Evolutionary conservation across 2,113 vertebrate genomes (phyloP), one percentile per base, ranked within the genome.

Genomic region (Lophius piscatorius): DNA sequence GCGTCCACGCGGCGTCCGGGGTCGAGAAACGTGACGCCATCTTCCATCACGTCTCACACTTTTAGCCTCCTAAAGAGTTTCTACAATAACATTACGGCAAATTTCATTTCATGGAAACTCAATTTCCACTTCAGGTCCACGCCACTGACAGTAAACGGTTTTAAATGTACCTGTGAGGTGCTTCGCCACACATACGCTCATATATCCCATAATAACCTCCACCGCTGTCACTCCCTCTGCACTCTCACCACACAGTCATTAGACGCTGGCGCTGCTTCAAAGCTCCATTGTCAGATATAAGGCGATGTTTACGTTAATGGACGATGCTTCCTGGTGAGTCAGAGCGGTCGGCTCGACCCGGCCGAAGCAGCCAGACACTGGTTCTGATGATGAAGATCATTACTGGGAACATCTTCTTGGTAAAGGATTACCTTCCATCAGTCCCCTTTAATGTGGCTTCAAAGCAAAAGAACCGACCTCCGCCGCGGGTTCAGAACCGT

Each of bases 51-150:
- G n/a, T n/a, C n/a, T n/a, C n/a, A n/a, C n/a, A n/a, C n/a, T n/a
- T n/a, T n/a, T n/a, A n/a, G n/a, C n/a, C n/a, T n/a, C n/a, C n/a
- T n/a, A n/a, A n/a, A n/a, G n/a, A n/a, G n/a, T n/a, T n/a, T n/a
- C n/a, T n/a, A n/a, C n/a, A n/a, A n/a, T n/a, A n/a, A n/a, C n/a
- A n/a, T n/a, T n/a, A n/a, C n/a, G n/a, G n/a, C n/a, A n/a, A n/a
- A n/a, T n/a, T n/a, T 72, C 46, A 74, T 76, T 78, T 80, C 9
- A n/a, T 33, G 13, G 10, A 61, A 31, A 6, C 3, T 2, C 28
- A 23, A 50, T 34, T 70, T 67, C 55, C 23, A 9, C 17, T 24
- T 57, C 24, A 66, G 34, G 54, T 18, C 23, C 28, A 42, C 1
- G 9, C 26, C 5, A 28, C 26, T 40, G 26, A 62, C 18, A 28